Evolutionary conservation across 2,797 vertebrate genomes (phyloP).

Genomic region (Oryzias sinensis): DNA sequence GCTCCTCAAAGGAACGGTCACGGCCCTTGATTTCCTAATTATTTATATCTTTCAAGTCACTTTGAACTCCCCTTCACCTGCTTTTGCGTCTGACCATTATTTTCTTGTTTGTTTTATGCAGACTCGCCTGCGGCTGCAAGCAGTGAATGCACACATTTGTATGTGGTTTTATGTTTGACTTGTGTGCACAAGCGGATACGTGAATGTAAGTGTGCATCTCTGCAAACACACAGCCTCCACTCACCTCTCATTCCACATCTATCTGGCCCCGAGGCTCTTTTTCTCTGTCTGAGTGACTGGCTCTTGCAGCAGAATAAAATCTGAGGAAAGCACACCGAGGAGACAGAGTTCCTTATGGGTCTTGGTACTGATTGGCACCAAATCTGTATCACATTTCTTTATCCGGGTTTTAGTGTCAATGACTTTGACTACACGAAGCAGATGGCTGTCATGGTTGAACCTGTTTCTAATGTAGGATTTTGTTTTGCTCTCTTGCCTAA

Average conservation of each 20-base stretch:
- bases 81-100: conserved; percentile 16
- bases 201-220: conserved; percentile 9
- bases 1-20: conserved; percentile 1
- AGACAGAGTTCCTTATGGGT: conserved; percentile 22
- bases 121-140: conserved; percentile 44
- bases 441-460: too few species aligned
- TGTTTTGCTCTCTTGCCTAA: too few species aligned
- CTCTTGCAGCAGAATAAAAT: conserved; percentile 36
- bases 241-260: conserved; percentile 40
- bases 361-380: conserved; percentile 19
- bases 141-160: conserved; percentile 24
- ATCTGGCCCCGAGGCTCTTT: conserved; percentile 44
- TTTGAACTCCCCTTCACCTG: conserved; percentile 34
- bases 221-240: conserved; percentile 26
- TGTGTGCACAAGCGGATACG: conserved; percentile 25
- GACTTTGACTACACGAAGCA: too few species aligned
- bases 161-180: conserved; percentile 26
- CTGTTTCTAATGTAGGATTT: too few species aligned
- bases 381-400: too few species aligned
- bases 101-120: conserved; percentile 4
- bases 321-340: conserved; percentile 36
- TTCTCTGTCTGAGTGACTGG: conserved; percentile 37
- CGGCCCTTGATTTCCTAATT: conserved; percentile 19
- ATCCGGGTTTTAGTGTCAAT: too few species aligned
- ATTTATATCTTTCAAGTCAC: conserved; percentile 27